Conservation (phyloP, 2,113 vertebrate genomes). For the Stegastes partitus region DNA sequence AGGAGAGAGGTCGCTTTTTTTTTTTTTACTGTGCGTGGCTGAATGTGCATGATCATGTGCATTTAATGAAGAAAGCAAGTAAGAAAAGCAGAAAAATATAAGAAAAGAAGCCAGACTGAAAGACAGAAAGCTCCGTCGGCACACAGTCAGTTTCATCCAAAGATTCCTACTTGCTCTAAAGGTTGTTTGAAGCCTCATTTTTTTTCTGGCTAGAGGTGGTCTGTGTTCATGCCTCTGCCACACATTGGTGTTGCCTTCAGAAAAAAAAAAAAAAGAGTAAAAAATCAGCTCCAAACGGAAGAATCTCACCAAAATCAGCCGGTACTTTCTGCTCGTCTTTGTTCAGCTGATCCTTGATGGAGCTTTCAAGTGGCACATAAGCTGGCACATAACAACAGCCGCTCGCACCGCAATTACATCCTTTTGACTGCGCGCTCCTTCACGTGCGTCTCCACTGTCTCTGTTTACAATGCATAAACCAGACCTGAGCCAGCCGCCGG, state of each 20-base stretch:
- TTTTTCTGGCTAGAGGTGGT: slow-evolving; percentile 29
- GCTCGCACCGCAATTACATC: slow-evolving; percentile 64
- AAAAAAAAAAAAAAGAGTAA: slow-evolving; percentile 10
- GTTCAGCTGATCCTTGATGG: slow-evolving; percentile 60
- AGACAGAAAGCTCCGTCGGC: slow-evolving; percentile 35
- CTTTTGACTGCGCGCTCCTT: slow-evolving; percentile 65
- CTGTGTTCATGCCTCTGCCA: slow-evolving; percentile 1
- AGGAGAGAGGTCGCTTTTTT: slow-evolving; percentile 48
- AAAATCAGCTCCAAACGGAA: slow-evolving; percentile 40
- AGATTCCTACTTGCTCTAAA: slow-evolving; percentile 14
- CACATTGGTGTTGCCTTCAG: slow-evolving; percentile 11
- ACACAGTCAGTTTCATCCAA: slow-evolving; percentile 6
- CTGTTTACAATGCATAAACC: slow-evolving; percentile 32
- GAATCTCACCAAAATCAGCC: slow-evolving; percentile 56
- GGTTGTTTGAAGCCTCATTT: slow-evolving; percentile 29
- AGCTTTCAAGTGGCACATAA: slow-evolving; percentile 61
- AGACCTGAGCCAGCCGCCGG: slow-evolving; percentile 9
- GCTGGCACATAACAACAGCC: slow-evolving; percentile 56
- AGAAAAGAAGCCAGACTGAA: not conserved
- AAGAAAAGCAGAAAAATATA: slow-evolving; percentile 25
- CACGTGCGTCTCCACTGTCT: slow-evolving; percentile 43
- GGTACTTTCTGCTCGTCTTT: slow-evolving; percentile 55
- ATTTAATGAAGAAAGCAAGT: slow-evolving; percentile 64
- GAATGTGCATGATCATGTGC: slow-evolving; percentile 66
- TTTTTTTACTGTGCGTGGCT: slow-evolving; percentile 38